A percentile compares a stretch with the other conserved stretches of the same genome.
These are phyloP conservation scores for Stomatorhinus walkeri DNA, from an alignment of 2,797 vertebrate genomes.

Conservation along the genomic window DNA sequence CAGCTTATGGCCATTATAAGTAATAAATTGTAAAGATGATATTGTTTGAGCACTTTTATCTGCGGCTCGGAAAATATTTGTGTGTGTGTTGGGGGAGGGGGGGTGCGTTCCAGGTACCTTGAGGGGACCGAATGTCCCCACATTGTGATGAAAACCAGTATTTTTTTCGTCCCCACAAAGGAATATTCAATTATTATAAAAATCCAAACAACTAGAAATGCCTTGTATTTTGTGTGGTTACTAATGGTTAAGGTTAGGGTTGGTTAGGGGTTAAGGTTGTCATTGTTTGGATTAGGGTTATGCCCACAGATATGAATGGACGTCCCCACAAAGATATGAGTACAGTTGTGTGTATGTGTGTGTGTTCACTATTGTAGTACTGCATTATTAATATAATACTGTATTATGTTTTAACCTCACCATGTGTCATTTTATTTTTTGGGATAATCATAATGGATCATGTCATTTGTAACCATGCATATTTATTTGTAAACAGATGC, in stretches of 20 bases:
- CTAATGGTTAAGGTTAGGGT: neutral
- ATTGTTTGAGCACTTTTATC: slow-evolving; percentile 23
- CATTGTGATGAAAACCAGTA: neutral
- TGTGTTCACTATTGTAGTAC: neutral
- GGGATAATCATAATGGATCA: slow-evolving; percentile 21
- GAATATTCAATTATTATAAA: neutral
- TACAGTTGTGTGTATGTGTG: neutral
- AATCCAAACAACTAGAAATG: neutral
- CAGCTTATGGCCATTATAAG: slow-evolving; percentile 19
- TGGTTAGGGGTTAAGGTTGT: neutral
- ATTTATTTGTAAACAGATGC: slow-evolving; percentile 9
- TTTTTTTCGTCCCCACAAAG: neutral
- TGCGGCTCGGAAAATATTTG: neutral
- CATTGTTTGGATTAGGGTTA: neutral
- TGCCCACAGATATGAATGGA: neutral
- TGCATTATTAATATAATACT: neutral
- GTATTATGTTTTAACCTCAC: neutral
- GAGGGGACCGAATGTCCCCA: neutral
- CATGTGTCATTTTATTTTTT: neutral
- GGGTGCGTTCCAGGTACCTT: neutral
- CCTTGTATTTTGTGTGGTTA: neutral
- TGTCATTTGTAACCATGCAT: neutral
- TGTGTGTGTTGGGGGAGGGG: neutral
- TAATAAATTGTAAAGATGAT: slow-evolving; percentile 30
- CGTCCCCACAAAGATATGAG: neutral